Evolutionary conservation across 2,888 invertebrate species (phyloP).

Genomic region (Hydrotaea diabolus): DNA sequence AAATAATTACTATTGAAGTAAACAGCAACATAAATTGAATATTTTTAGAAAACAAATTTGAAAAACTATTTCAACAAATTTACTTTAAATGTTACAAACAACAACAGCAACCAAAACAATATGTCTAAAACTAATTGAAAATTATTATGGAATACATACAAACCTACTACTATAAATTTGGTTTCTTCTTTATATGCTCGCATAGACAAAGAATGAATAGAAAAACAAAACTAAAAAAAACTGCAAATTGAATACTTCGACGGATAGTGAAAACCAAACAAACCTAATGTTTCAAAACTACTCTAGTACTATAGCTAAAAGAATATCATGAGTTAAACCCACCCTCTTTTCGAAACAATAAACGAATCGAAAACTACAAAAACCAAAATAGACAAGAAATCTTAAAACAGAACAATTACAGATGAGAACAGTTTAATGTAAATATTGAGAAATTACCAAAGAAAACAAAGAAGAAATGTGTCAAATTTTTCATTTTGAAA

Average conservation of each 20-base stretch:
- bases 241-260: constrained; percentile 15
- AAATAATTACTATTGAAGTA: constrained; percentile 20
- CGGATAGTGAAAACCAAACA: neutral
- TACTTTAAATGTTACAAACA: constrained; percentile 42
- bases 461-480: constrained; percentile 34
- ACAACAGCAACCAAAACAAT: constrained; percentile 42
- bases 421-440: constrained; percentile 28
- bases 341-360: constrained; percentile 24
- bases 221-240: constrained; percentile 1
- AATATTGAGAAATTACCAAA: constrained; percentile 19
- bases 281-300: neutral
- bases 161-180: constrained; percentile 5
- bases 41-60: constrained; percentile 59
- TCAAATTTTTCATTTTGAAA: constrained; percentile 60
- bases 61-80: constrained; percentile 13
- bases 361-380: neutral
- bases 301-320: constrained; percentile 15
- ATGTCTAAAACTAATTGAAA: constrained; percentile 35
- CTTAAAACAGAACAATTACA: neutral
- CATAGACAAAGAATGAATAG: neutral
- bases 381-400: constrained; percentile 12
- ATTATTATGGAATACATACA: neutral
- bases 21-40: constrained; percentile 33
- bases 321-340: constrained; percentile 56
- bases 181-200: constrained; percentile 13